Base-by-base conservation (phyloP, 2,888 invertebrate genomes). In the Habroteleia sp. region DNA sequence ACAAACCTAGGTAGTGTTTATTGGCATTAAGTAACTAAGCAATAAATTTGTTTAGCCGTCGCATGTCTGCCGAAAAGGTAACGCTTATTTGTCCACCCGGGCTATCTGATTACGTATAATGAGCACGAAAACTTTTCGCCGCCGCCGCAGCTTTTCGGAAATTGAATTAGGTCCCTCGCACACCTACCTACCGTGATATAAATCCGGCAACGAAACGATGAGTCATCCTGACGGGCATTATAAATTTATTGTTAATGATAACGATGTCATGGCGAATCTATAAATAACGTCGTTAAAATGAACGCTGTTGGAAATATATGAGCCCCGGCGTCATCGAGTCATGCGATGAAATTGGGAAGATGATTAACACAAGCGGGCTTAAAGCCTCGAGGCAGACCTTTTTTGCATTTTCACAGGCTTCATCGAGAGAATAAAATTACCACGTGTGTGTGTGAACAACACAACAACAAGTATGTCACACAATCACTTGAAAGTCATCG, bases 1-100 rank as follows among this genome's bases (percentile, higher is more conserved):
- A 42, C 31, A 27, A 37, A 37, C 14, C 50, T 8, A 11, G 23
- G 54, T 14, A 17, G 35, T 60, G 37, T 73, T 31, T 39, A 52
- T 60, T 73, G 60, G 52, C 46, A 60, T 60, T 65, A 58, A 48
- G 58, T 56, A 58, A 58, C 65, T 58, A 48, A 65, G 50, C 65
- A 35, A 58, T 56, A 50, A 63, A 72, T 65, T 65, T 42, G 50
- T 65, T 65, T 58, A 29, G 29, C 11, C 27, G 29, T 20, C 10
- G 31, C 25, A 27, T 2, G 41, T 10, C 8, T 8, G 16, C 17
- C 6, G n/a, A 31, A 39, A 63, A 42, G 23, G 20, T 42, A 23
- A 42, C 33, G 48, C 4, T 20, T 20, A 39, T 41, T 41, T 62
- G 39, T 50, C 33, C 29, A 31, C 33, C n/a, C 8, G 1, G 2